Percentiles rank a stretch among this genome's conserved stretches.
These are phyloP conservation scores for Eilema depressum DNA, from an alignment of 2,888 invertebrate species.

Conservation along the genomic window DNA sequence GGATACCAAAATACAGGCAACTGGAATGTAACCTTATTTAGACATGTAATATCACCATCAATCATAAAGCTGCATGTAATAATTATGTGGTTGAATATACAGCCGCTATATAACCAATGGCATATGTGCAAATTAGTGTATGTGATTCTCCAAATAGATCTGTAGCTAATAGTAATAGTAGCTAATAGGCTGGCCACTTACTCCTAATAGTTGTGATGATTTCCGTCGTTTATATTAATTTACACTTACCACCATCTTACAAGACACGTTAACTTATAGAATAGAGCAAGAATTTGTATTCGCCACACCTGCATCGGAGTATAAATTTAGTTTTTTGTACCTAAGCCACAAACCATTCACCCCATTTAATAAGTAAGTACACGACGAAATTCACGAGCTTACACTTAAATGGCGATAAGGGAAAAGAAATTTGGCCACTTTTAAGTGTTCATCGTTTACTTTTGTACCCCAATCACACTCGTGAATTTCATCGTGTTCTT, in stretches of 20 bases:
- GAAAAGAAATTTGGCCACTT: no score
- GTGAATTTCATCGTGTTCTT: background rate
- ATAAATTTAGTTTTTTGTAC: no score
- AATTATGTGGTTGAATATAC: conserved; percentile 31
- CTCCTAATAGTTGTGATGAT: background rate
- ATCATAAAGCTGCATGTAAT: conserved; percentile 35
- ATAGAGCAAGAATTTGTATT: no score
- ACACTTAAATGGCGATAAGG: no score
- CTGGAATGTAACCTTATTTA: conserved; percentile 3
- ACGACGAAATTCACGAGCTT: no score
- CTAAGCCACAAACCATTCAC: no score
- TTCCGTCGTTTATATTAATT: background rate
- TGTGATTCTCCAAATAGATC: background rate
- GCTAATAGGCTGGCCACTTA: background rate
- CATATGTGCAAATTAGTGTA: conserved; percentile 18
- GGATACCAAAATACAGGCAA: background rate
- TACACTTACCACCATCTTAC: background rate
- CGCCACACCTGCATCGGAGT: no score
- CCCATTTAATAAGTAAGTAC: no score
- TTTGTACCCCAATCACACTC: no score
- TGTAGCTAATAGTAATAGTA: no score
- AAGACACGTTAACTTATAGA: no score
- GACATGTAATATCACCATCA: conserved; percentile 31
- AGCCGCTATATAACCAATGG: conserved; percentile 17
- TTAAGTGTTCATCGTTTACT: no score